Conservation (phyloP, 2,797 vertebrate genomes). For the Ctenopoma kingsleyae region DNA sequence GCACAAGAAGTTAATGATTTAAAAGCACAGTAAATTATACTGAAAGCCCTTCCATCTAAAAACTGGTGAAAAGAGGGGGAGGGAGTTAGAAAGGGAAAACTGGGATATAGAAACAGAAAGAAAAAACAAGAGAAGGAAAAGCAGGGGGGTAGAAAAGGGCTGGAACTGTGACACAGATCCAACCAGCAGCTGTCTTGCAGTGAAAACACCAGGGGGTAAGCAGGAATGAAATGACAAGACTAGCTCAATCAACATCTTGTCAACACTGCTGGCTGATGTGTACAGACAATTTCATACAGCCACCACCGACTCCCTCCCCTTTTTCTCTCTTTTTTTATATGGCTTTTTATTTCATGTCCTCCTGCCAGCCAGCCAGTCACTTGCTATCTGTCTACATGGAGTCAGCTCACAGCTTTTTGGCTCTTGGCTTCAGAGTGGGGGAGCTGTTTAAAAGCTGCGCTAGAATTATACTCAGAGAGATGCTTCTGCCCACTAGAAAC, state of each 20-base stretch:
- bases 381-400: conserved; percentile 76
- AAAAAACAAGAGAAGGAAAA: conserved; percentile 40
- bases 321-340: conserved; percentile 59
- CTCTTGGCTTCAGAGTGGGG: conserved; percentile 64
- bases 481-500: conserved; percentile 71
- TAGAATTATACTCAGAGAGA: conserved; percentile 72
- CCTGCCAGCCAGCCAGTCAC: conserved; percentile 77
- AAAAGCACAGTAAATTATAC: conserved; percentile 84
- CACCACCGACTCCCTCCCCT: conserved; percentile 60
- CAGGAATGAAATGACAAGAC: conserved; percentile 83
- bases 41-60: conserved; percentile 79
- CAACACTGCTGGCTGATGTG: conserved; percentile 84
- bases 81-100: conserved; percentile 35
- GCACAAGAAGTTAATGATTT: conserved; percentile 83
- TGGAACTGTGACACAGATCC: conserved; percentile 77
- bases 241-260: conserved; percentile 87
- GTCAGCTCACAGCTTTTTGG: conserved; percentile 75
- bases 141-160: conserved; percentile 52
- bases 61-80: conserved; percentile 44
- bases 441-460: conserved; percentile 65
- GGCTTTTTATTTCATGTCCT: conserved; percentile 76
- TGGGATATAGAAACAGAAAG: conserved; percentile 48
- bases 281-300: conserved; percentile 83
- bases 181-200: conserved; percentile 78
- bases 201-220: conserved; percentile 82